phyloP scores from a whole-genome alignment of 2,888 invertebrate genomes.

The Choristoneura rosaceana region DNA sequence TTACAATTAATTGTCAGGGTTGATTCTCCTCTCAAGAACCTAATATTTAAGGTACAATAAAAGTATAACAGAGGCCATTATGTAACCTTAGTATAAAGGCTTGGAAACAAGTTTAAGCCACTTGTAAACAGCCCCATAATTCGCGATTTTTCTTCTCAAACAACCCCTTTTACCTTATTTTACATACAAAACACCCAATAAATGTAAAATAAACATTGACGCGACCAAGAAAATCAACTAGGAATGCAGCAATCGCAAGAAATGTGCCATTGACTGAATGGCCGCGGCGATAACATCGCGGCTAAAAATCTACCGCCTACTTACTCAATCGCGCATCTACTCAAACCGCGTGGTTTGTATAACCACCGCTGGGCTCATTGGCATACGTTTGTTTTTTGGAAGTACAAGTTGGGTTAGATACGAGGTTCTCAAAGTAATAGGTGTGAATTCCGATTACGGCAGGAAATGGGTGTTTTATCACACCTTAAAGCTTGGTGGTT shows the following conservation, averaged over 20 bases:
- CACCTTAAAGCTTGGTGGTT: slow-evolving; percentile 51
- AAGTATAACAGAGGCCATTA: no score
- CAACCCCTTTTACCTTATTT: slow-evolving; percentile 15
- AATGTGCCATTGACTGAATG: slow-evolving; percentile 51
- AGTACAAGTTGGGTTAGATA: neutral
- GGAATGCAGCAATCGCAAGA: slow-evolving; percentile 46
- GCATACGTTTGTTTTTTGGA: neutral
- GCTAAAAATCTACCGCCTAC: slow-evolving; percentile 60
- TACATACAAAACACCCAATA: slow-evolving; percentile 28
- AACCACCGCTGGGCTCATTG: neutral
- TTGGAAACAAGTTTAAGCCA: neutral
- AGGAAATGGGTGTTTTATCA: slow-evolving; percentile 78
- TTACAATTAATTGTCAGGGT: neutral
- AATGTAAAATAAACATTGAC: slow-evolving; percentile 36
- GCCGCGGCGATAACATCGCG: slow-evolving; percentile 64
- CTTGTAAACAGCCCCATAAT: neutral
- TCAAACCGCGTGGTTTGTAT: neutral
- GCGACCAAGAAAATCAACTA: slow-evolving; percentile 44
- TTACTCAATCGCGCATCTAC: neutral
- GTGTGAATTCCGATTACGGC: slow-evolving; percentile 63
- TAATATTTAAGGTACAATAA: no score
- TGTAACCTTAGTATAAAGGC: no score
- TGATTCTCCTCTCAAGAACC: neutral
- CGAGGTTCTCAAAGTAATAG: neutral
- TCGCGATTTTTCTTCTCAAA: slow-evolving; percentile 4